Evolutionary conservation across 2,113 vertebrate genomes (phyloP).

Genomic region (Pachyramphus minor): DNA sequence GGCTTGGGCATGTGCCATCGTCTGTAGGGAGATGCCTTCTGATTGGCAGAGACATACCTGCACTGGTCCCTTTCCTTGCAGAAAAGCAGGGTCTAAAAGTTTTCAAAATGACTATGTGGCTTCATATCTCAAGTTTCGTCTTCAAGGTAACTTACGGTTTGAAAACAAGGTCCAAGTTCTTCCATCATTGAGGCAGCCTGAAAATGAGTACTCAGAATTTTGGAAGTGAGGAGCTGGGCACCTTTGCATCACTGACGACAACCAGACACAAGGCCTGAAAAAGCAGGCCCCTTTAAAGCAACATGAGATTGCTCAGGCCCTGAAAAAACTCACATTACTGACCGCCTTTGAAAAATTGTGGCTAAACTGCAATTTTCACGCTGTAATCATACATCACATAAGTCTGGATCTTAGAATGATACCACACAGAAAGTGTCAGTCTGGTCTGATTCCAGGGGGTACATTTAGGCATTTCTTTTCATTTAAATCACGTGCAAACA

Average conservation of each 20-base stretch:
- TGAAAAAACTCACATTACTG: background rate
- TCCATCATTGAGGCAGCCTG: background rate
- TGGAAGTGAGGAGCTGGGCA: background rate
- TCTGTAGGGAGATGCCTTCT: background rate
- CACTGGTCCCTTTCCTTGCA: background rate
- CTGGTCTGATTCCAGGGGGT: background rate
- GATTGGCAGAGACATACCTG: rapidly evolving
- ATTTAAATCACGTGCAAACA: conserved; percentile 8
- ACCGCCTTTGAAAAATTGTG: background rate
- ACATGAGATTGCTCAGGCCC: background rate
- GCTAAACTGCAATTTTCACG: background rate
- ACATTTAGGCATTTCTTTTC: conserved; percentile 14
- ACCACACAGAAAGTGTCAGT: background rate
- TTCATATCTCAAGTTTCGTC: background rate
- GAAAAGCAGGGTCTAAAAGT: background rate
- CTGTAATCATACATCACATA: background rate
- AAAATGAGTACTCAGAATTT: background rate
- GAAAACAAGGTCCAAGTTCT: background rate
- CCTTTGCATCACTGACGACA: background rate
- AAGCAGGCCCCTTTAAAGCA: background rate
- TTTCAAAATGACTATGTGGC: background rate
- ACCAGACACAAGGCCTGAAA: background rate
- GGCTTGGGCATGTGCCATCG: rapidly evolving
- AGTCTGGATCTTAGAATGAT: background rate
- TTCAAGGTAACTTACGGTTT: background rate